Evolutionary conservation across 2,113 vertebrate genomes (phyloP).

Genomic region (Sphyrna mokarran): DNA sequence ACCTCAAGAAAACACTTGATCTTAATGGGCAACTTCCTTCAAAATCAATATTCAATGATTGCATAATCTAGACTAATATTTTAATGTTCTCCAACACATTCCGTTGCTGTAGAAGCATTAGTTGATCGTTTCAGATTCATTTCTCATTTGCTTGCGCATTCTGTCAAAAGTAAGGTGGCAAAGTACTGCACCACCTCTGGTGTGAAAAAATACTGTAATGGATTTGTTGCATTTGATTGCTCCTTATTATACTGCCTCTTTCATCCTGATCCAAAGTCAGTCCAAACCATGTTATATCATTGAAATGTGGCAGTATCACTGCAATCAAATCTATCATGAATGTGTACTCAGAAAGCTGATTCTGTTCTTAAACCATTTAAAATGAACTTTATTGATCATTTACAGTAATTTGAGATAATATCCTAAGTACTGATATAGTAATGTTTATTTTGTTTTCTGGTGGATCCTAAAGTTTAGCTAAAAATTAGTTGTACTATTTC

Average conservation of each 20-base stretch:
- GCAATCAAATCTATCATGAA: background rate
- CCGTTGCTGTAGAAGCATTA: background rate
- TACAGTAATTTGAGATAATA: background rate
- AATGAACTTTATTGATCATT: background rate
- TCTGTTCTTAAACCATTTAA: background rate
- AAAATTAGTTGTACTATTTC: background rate
- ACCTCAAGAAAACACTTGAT: background rate
- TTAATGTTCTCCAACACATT: background rate
- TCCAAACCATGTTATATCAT: background rate
- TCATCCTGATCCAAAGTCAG: background rate
- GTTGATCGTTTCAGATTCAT: background rate
- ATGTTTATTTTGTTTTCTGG: background rate
- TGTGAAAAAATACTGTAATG: background rate
- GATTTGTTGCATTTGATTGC: background rate
- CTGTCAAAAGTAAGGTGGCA: background rate
- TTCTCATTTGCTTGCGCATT: background rate
- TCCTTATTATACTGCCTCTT: background rate
- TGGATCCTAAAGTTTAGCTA: background rate
- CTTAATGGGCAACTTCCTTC: background rate
- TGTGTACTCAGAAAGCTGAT: background rate
- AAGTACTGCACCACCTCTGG: background rate
- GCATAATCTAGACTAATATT: background rate
- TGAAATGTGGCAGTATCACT: background rate
- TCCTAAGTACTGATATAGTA: background rate
- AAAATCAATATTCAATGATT: background rate